These are phyloP conservation scores for Verasper variegatus DNA, from an alignment of 2,113 vertebrate species.

Conservation along the genomic window DNA sequence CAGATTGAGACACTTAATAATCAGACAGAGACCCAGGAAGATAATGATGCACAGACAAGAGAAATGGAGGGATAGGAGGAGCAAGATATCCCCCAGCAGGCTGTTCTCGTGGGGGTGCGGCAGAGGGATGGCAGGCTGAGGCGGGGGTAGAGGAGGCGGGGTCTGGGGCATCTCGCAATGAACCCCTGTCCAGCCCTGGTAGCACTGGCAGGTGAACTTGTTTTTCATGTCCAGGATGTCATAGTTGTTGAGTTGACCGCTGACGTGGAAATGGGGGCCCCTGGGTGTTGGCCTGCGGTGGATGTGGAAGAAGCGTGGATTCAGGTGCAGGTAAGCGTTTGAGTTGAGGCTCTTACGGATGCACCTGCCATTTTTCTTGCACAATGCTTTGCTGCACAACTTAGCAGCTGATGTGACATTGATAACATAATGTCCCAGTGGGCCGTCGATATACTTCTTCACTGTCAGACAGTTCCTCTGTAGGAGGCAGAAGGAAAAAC, in stretches of 20 bases:
- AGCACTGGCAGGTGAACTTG: slow-evolving; percentile 90
- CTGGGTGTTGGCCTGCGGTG: not conserved
- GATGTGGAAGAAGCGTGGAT: slow-evolving; percentile 84
- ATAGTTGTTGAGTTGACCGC: slow-evolving; percentile 76
- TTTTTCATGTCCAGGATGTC: slow-evolving; percentile 85
- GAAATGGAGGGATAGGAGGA: slow-evolving; percentile 70
- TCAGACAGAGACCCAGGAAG: slow-evolving; percentile 77
- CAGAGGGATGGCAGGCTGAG: slow-evolving; percentile 17
- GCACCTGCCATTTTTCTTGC: slow-evolving; percentile 90
- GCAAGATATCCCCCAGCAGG: slow-evolving; percentile 64
- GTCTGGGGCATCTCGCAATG: slow-evolving; percentile 87
- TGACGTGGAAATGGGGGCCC: slow-evolving; percentile 78
- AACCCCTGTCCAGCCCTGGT: slow-evolving; percentile 89
- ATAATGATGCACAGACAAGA: slow-evolving; percentile 76
- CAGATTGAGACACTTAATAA: slow-evolving; percentile 76
- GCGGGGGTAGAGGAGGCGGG: slow-evolving; percentile 48
- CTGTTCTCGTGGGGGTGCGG: slow-evolving; percentile 30
- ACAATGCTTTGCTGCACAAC: slow-evolving; percentile 90
- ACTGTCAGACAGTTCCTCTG: slow-evolving; percentile 88
- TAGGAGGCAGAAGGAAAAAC: not conserved
- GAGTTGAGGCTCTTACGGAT: slow-evolving; percentile 85
- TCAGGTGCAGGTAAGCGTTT: slow-evolving; percentile 85
- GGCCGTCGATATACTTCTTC: slow-evolving; percentile 85
- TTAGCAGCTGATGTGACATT: slow-evolving; percentile 92
- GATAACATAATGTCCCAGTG: slow-evolving; percentile 88